phyloP scores from a whole-genome alignment of 2,113 vertebrate genomes.

The Stomatorhinus ivindoensis region DNA sequence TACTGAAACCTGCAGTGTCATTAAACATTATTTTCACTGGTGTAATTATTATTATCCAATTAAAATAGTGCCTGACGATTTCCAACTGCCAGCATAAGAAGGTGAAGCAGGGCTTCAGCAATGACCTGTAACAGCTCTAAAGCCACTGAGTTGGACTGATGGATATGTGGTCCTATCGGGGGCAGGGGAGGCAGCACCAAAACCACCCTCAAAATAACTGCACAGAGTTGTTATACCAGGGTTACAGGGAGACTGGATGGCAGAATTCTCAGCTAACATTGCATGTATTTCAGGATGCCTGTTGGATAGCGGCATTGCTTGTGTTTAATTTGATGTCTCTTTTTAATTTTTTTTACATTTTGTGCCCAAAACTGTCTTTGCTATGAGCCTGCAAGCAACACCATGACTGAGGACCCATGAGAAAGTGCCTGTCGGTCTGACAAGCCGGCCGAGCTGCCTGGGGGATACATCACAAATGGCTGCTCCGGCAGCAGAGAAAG shows the following conservation, averaged over 20 bases:
- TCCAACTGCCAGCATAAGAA: not conserved
- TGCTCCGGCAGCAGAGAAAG: not conserved
- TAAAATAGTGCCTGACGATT: not conserved
- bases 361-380: not conserved
- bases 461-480: not conserved
- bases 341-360: not conserved
- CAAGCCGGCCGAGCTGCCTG: not conserved
- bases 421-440: no score
- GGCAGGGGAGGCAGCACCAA: not conserved
- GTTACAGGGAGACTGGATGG: not conserved
- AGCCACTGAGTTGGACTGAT: not conserved
- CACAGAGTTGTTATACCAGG: not conserved
- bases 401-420: not conserved
- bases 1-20: not conserved
- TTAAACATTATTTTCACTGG: constrained; percentile 7
- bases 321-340: not conserved
- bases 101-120: not conserved
- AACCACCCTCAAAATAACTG: not conserved
- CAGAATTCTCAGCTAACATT: not conserved
- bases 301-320: not conserved
- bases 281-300: not conserved
- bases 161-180: no score
- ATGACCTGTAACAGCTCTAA: not conserved
- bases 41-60: not conserved
- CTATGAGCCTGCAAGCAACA: not conserved